Evolutionary conservation across 2,113 vertebrate species (phyloP).

Genomic region (Pseudonaja textilis): DNA sequence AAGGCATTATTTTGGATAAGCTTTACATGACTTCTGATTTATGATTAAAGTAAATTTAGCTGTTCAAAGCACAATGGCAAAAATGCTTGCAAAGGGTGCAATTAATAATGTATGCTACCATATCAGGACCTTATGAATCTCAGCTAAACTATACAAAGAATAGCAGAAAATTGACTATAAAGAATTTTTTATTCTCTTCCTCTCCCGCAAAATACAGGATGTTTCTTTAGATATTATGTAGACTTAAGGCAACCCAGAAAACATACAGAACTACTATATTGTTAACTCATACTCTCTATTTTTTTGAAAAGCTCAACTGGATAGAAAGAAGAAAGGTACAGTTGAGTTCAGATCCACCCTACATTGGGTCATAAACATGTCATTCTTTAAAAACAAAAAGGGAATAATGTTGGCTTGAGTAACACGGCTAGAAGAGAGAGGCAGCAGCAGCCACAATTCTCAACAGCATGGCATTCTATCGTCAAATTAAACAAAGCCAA

Average conservation of each 20-base stretch:
- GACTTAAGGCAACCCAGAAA: neutral
- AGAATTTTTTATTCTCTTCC: neutral
- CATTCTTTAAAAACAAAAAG: neutral
- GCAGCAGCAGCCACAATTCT: conserved; percentile 39
- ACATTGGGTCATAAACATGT: neutral
- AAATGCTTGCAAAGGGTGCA: neutral
- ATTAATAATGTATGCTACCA: neutral
- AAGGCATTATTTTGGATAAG: neutral
- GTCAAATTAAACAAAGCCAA: conserved; percentile 69
- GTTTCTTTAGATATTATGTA: neutral
- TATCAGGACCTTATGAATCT: neutral
- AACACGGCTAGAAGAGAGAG: conserved; percentile 44
- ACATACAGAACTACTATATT: neutral
- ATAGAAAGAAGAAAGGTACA: neutral
- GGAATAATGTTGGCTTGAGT: neutral
- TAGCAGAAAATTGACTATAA: neutral
- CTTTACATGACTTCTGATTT: neutral
- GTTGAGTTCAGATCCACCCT: neutral
- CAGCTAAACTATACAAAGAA: neutral
- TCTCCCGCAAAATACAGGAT: neutral
- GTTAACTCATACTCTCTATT: neutral
- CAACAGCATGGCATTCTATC: conserved; percentile 51
- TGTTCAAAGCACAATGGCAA: neutral
- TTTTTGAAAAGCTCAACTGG: neutral
- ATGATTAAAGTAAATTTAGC: neutral